Evolutionary conservation across 2,888 invertebrate genomes (phyloP).

Genomic region (Acanthosepion pharaonis): DNA sequence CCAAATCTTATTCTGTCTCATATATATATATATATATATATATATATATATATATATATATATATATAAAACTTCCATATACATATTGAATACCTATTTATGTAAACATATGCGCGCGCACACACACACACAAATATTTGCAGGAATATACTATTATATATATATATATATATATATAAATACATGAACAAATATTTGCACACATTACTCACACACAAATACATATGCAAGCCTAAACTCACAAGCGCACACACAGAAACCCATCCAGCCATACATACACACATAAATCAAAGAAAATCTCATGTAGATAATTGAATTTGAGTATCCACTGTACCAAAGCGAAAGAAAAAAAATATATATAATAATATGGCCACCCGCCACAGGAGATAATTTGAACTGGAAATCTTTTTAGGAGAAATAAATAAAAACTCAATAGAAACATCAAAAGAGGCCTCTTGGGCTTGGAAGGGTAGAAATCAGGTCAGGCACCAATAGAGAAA

Average conservation of each 20-base stretch:
- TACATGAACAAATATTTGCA: background rate
- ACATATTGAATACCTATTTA: background rate
- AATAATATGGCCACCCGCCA: no score
- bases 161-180: background rate
- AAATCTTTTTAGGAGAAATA: no score
- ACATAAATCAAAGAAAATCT: background rate
- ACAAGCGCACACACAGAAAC: background rate
- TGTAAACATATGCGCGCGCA: background rate
- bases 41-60: background rate
- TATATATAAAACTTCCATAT: background rate
- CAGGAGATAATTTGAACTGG: no score
- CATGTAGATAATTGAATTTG: no score
- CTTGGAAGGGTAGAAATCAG: no score
- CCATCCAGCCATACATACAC: background rate
- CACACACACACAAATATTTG: background rate
- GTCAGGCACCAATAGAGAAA: no score
- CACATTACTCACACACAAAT: background rate
- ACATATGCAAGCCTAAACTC: background rate
- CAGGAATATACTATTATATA: background rate
- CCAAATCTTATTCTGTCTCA: background rate
- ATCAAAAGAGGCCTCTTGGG: no score
- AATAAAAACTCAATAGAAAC: no score
- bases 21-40: background rate
- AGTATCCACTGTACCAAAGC: no score
- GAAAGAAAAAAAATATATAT: no score